These are phyloP conservation scores for Trachymyrmex cornetzi DNA, from an alignment of 1,140 invertebrate genomes.

Conservation along the genomic window DNA sequence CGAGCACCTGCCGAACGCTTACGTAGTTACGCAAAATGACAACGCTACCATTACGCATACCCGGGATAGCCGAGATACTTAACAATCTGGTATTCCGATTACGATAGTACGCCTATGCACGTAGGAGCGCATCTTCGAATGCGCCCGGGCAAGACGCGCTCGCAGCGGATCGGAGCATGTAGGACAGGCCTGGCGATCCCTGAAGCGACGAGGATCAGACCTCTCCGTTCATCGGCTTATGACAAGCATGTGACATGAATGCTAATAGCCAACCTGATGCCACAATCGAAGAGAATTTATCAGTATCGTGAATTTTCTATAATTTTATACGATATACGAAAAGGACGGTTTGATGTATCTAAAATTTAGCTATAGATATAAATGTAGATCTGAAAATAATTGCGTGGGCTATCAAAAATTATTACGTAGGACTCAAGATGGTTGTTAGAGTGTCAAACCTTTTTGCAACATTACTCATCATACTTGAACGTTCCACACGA, in stretches of 20 bases:
- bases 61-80: slow-evolving; percentile 37
- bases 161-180: slow-evolving; percentile 9
- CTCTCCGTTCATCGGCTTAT: slow-evolving; percentile 24
- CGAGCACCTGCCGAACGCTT: slow-evolving; percentile 34
- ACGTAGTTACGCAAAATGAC: slow-evolving; percentile 52
- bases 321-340: no score
- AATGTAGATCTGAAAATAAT: no score
- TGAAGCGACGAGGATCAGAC: slow-evolving; percentile 21
- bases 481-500: no score
- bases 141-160: background rate
- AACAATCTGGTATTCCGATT: slow-evolving; percentile 51
- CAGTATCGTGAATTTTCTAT: background rate
- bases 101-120: slow-evolving; percentile 16
- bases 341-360: no score
- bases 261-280: background rate
- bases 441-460: no score
- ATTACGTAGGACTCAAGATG: no score
- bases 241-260: slow-evolving; percentile 41
- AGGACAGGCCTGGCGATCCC: slow-evolving; percentile 27
- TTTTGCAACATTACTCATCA: no score
- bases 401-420: no score
- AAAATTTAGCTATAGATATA: no score
- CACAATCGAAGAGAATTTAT: slow-evolving; percentile 26
- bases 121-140: slow-evolving; percentile 48
- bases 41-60: slow-evolving; percentile 32